Evolutionary conservation across 1,140 invertebrate species (phyloP).

Genomic region (Aradophagus sp.): DNA sequence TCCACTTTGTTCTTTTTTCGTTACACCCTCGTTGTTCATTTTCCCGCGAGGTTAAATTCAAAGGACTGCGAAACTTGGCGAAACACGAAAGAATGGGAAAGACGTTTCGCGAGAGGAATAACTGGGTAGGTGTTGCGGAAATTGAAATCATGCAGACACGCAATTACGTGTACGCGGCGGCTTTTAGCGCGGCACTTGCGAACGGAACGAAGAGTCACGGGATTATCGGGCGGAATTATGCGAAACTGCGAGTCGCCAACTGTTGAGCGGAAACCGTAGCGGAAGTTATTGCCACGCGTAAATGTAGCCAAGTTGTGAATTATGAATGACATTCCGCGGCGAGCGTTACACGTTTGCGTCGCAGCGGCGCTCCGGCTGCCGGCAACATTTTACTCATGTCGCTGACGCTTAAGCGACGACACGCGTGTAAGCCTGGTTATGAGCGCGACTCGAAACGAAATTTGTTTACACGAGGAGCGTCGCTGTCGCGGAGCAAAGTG

Average conservation of each 20-base stretch:
- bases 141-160: constrained; percentile 12
- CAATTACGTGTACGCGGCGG: neutral
- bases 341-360: constrained; percentile 30
- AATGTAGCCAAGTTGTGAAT: constrained; percentile 48
- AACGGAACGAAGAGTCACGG: constrained; percentile 17
- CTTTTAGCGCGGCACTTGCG: constrained; percentile 5
- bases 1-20: too few species aligned
- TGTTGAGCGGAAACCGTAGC: constrained; percentile 24
- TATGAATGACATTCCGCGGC: constrained; percentile 38
- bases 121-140: too few species aligned
- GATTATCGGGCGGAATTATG: constrained; percentile 25
- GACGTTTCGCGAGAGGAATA: too few species aligned
- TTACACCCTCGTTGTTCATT: too few species aligned
- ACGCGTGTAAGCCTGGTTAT: too few species aligned
- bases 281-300: constrained; percentile 27
- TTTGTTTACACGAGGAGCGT: too few species aligned
- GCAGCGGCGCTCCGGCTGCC: constrained; percentile 1
- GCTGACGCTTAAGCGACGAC: constrained; percentile 11
- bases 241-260: constrained; percentile 14
- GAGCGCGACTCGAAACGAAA: too few species aligned
- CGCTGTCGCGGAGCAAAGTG: too few species aligned
- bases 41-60: too few species aligned
- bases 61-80: too few species aligned
- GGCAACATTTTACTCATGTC: constrained; percentile 19
- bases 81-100: too few species aligned